Conservation (phyloP, 2,888 invertebrate genomes). For the Diloba caeruleocephala region DNA sequence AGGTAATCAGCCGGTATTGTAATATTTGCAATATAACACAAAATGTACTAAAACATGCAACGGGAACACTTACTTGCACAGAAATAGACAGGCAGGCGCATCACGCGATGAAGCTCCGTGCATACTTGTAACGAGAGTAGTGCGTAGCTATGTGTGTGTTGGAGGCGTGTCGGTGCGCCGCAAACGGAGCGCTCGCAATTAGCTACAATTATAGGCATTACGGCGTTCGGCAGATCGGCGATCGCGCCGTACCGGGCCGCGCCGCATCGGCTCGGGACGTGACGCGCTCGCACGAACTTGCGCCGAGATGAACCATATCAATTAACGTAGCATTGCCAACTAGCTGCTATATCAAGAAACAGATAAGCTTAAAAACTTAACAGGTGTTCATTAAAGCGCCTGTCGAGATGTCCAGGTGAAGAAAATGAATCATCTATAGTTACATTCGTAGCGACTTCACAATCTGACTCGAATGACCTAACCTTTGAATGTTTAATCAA, state of each 20-base stretch:
- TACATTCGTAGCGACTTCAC: no score
- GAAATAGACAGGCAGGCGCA: background rate
- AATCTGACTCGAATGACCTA: no score
- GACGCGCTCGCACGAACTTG: constrained; percentile 33
- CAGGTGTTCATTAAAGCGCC: no score
- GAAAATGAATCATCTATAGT: no score
- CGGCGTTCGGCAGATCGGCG: constrained; percentile 9
- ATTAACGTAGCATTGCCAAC: constrained; percentile 1
- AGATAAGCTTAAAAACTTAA: no score
- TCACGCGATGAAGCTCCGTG: background rate
- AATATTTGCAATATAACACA: background rate
- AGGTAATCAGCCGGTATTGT: no score
- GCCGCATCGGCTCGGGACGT: constrained; percentile 21
- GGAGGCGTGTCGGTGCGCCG: background rate
- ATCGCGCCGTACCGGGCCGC: constrained; percentile 2
- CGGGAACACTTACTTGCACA: no score
- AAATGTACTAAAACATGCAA: background rate
- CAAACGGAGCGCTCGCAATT: constrained; percentile 24
- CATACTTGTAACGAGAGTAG: background rate
- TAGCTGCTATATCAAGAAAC: background rate
- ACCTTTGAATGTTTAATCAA: no score
- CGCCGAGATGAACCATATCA: background rate
- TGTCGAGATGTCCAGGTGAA: no score
- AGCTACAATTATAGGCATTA: constrained; percentile 31
- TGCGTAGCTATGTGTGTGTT: background rate